Evolutionary conservation across 1,140 invertebrate genomes (phyloP).

Genomic region (Trachymyrmex cornetzi): DNA sequence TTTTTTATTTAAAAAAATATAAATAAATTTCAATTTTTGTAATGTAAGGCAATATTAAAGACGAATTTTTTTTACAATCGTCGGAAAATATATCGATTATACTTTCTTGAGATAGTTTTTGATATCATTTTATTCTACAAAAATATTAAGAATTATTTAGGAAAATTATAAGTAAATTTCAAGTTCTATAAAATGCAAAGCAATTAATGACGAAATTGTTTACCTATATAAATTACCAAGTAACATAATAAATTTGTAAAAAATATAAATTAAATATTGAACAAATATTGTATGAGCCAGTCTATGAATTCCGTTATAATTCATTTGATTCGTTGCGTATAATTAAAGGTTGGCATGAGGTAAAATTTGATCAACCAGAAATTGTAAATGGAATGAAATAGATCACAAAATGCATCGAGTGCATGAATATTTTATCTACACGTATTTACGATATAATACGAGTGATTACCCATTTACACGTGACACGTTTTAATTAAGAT

Average conservation of each 20-base stretch:
- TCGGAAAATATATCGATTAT: slow-evolving; percentile 32
- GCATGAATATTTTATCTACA: slow-evolving; percentile 41
- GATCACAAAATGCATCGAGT: slow-evolving; percentile 30
- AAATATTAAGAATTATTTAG: neutral
- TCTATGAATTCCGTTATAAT: slow-evolving; percentile 16
- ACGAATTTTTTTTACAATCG: neutral
- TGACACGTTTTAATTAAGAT: slow-evolving; percentile 60
- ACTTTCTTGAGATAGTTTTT: neutral
- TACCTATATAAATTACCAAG: neutral
- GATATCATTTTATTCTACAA: neutral
- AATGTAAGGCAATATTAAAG: too few species aligned
- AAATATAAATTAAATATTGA: neutral
- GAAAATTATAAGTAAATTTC: neutral
- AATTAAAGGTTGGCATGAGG: slow-evolving; percentile 24
- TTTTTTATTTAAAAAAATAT: neutral
- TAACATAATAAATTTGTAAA: neutral
- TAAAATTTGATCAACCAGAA: slow-evolving; percentile 53
- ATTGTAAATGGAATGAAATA: slow-evolving; percentile 52
- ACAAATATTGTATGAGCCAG: neutral
- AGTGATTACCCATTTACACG: slow-evolving; percentile 46
- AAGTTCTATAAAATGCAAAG: slow-evolving; percentile 7
- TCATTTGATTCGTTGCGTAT: slow-evolving; percentile 29
- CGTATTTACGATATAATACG: slow-evolving; percentile 40
- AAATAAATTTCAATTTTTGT: neutral
- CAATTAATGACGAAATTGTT: neutral